Evolutionary conservation across 1,140 invertebrate species (phyloP).

Genomic region (Cherax destructor): DNA sequence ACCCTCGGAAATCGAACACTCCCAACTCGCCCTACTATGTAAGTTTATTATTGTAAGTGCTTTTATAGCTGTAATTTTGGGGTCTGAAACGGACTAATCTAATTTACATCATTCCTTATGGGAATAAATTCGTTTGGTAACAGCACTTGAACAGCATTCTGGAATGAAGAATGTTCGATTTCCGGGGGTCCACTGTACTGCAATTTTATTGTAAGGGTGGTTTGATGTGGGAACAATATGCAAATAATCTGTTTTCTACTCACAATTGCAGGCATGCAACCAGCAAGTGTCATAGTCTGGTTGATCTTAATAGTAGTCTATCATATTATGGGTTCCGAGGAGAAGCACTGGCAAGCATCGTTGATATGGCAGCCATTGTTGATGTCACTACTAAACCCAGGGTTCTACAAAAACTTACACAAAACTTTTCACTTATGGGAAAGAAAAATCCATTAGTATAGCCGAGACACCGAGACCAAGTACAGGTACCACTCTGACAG

Average conservation of each 20-base stretch:
- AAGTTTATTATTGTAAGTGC: no score
- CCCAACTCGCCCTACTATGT: no score
- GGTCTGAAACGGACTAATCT: no score
- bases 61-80: no score
- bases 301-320: conserved; percentile 77
- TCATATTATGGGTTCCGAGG: conserved; percentile 81
- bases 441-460: conserved; percentile 73
- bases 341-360: conserved; percentile 81
- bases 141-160: no score
- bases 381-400: conserved; percentile 78
- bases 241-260: not conserved
- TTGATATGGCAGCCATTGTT: conserved; percentile 78
- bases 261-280: conserved; percentile 78
- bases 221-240: not conserved
- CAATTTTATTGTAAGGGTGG: not conserved
- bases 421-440: conserved; percentile 77
- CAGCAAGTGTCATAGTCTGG: conserved; percentile 79
- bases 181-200: no score
- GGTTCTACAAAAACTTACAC: conserved; percentile 76
- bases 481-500: conserved; percentile 81
- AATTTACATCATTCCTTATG: no score
- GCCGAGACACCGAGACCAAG: conserved; percentile 76
- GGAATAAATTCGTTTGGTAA: no score
- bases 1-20: no score
- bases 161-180: no score